These are phyloP conservation scores for Trematomus bernacchii DNA, from an alignment of 2,797 vertebrate species.

Conservation along the genomic window DNA sequence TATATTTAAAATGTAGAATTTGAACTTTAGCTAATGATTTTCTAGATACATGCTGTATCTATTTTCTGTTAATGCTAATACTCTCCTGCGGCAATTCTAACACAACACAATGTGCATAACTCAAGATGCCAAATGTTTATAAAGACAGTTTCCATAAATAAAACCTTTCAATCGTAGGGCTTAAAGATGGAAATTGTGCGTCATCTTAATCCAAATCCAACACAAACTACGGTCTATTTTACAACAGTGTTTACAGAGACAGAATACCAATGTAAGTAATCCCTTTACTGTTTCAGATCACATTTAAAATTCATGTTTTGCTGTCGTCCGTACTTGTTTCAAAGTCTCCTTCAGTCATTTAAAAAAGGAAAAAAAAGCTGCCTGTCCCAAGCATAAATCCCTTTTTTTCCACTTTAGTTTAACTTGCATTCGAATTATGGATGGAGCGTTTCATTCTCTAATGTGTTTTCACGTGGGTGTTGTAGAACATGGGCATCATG, in stretches of 20 bases:
- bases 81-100: conserved; percentile 5
- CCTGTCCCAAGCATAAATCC: conserved; percentile 22
- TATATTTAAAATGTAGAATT: conserved; percentile 30
- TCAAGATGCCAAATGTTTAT: conserved; percentile 21
- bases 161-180: background rate
- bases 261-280: conserved; percentile 61
- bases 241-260: conserved; percentile 53
- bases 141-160: conserved; percentile 10
- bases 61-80: conserved; percentile 25
- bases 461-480: conserved; percentile 32
- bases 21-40: background rate
- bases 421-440: conserved; percentile 33
- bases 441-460: conserved; percentile 39
- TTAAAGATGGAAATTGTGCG: conserved; percentile 31
- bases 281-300: conserved; percentile 57
- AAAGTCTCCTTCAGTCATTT: conserved; percentile 36
- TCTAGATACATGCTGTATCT: background rate
- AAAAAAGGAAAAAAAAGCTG: conserved; percentile 26
- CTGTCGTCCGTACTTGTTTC: conserved; percentile 47
- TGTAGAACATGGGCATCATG: conserved; percentile 13
- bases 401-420: conserved; percentile 39
- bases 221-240: conserved; percentile 55
- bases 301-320: conserved; percentile 52
- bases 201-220: conserved; percentile 43
- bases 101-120: conserved; percentile 36